Evolutionary conservation across 2,113 vertebrate species (phyloP).

Genomic region (Dipodomys spectabilis): DNA sequence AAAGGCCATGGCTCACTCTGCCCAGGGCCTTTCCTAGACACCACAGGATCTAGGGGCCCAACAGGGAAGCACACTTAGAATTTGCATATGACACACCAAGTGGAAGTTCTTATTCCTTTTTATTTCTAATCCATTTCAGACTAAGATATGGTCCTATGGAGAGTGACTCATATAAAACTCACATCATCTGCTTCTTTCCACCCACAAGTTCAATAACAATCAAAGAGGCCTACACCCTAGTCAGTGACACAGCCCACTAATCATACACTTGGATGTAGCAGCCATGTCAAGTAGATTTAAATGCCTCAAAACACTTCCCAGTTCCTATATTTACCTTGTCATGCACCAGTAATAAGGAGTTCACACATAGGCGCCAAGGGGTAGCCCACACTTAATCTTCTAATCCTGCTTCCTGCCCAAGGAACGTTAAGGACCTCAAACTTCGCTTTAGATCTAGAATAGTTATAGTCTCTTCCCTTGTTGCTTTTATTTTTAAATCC

Average conservation of each 20-base stretch:
- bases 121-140: not conserved
- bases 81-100: not conserved
- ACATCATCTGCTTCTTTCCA: not conserved
- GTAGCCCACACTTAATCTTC: not conserved
- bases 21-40: not conserved
- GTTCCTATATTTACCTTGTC: constrained; percentile 1
- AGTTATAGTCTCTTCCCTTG: not conserved
- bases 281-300: not conserved
- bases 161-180: not conserved
- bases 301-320: not conserved
- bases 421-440: constrained; percentile 12
- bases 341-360: not conserved
- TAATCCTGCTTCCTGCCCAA: constrained; percentile 8
- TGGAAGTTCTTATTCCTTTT: constrained; percentile 8
- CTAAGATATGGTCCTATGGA: not conserved
- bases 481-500: not conserved
- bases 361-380: not conserved
- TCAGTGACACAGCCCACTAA: not conserved
- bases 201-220: not conserved
- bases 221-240: not conserved
- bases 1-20: not conserved
- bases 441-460: not conserved
- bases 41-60: not conserved
- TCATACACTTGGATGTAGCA: not conserved
- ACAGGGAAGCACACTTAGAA: not conserved